phyloP scores from a whole-genome alignment of 64 coral and sea anemone genomes.

The Platygyra sinensis region DNA sequence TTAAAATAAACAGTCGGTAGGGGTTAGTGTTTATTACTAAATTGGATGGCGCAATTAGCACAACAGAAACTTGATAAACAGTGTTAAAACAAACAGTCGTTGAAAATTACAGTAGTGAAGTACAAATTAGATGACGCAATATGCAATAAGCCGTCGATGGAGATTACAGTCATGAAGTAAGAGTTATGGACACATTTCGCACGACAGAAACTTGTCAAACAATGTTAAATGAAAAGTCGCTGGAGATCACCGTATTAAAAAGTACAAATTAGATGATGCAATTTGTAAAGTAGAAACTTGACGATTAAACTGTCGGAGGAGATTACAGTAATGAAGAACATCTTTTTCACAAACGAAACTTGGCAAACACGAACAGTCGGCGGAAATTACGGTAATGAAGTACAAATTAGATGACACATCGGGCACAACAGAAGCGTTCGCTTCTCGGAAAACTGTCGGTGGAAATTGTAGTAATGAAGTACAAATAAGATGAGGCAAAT shows the following conservation, averaged over 20 bases:
- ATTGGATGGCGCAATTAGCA: not conserved
- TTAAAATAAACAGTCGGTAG: not conserved
- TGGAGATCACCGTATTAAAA: not conserved
- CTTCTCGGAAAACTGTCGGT: too few species aligned
- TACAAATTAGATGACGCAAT: not conserved
- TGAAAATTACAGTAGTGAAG: not conserved
- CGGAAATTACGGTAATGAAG: too few species aligned
- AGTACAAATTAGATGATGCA: not conserved
- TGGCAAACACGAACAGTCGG: too few species aligned
- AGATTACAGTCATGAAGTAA: not conserved
- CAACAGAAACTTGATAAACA: not conserved
- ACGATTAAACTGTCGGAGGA: not conserved
- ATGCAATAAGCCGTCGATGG: not conserved
- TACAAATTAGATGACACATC: too few species aligned
- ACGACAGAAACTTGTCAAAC: not conserved
- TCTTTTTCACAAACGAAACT: too few species aligned
- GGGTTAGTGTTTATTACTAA: not conserved
- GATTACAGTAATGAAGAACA: too few species aligned
- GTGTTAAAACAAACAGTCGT: not conserved
- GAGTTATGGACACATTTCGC: not conserved
- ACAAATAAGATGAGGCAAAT: too few species aligned
- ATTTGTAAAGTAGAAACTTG: not conserved
- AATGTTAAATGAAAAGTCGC: not conserved
- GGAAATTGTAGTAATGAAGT: too few species aligned
- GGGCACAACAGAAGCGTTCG: too few species aligned